These are phyloP conservation scores for Apaloderma vittatum DNA, from an alignment of 2,113 vertebrate genomes.

Conservation along the genomic window DNA sequence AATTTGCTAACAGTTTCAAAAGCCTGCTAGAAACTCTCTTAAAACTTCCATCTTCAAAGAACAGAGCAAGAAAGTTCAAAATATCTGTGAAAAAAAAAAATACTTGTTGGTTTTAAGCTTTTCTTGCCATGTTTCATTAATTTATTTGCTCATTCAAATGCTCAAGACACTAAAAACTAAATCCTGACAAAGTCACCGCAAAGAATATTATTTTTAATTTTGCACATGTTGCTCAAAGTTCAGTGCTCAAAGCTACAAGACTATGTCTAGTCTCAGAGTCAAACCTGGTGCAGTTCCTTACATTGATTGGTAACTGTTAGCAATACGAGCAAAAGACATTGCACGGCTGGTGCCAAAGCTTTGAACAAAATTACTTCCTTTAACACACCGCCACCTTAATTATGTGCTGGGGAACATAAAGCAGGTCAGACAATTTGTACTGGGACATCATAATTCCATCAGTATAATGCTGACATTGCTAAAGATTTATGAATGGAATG, in stretches of 20 bases:
- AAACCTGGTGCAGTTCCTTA: conserved; percentile 75
- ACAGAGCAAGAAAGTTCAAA: neutral
- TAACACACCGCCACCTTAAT: conserved; percentile 91
- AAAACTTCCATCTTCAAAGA: neutral
- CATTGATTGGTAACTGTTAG: conserved; percentile 84
- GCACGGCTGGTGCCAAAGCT: conserved; percentile 88
- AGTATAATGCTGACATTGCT: conserved; percentile 88
- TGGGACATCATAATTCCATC: conserved; percentile 95
- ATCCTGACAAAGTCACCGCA: conserved; percentile 12
- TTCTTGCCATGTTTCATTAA: conserved; percentile 57
- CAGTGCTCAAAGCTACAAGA: conserved; percentile 10
- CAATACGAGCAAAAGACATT: conserved; percentile 85
- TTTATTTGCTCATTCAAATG: conserved; percentile 32
- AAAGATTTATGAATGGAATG: conserved; percentile 93
- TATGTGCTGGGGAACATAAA: conserved; percentile 93
- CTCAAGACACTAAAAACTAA: conserved; percentile 5
- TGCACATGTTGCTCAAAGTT: neutral
- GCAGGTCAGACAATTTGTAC: conserved; percentile 94
- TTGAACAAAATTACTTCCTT: conserved; percentile 96
- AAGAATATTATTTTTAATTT: conserved; percentile 38
- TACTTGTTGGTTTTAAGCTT: conserved; percentile 19
- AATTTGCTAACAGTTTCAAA: neutral
- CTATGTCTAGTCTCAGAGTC: conserved; percentile 71
- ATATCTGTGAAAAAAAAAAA: neutral
- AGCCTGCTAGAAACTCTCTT: neutral